Evolutionary conservation across 2,797 vertebrate genomes (phyloP).

Genomic region (Coilia nasus): DNA sequence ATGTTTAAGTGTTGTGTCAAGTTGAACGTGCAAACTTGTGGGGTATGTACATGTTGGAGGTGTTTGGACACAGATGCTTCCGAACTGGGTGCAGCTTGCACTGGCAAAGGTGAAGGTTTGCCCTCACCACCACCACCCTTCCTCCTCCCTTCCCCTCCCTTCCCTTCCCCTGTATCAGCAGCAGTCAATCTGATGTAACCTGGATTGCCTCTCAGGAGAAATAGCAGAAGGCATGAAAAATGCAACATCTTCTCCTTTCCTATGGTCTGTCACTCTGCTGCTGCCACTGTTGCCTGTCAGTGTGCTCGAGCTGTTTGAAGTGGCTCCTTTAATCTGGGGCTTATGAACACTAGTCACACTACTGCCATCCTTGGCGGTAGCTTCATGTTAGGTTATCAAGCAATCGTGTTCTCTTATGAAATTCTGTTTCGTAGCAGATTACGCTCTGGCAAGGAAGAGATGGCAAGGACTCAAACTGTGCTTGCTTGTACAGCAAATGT

Average conservation of each 20-base stretch:
- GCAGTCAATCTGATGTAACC: conserved; percentile 35
- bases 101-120: not conserved
- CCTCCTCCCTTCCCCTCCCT: not conserved
- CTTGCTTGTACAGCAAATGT: not conserved
- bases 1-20: conserved; percentile 41
- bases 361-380: not conserved
- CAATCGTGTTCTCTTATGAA: not conserved
- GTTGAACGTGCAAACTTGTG: not conserved
- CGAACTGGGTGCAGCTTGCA: conserved; percentile 29
- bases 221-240: conserved; percentile 36
- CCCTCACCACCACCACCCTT: not conserved
- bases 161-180: not conserved
- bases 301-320: conserved; percentile 26
- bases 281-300: not conserved
- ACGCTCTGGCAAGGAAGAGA: not conserved
- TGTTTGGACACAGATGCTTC: conserved; percentile 48
- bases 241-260: conserved; percentile 34
- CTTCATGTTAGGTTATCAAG: not conserved
- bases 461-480: not conserved
- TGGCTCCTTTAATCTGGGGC: conserved; percentile 24
- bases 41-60: not conserved
- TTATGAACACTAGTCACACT: conserved; percentile 6
- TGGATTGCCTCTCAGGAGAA: conserved; percentile 30
- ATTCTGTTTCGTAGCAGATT: not conserved
- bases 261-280: not conserved